Conservation (phyloP, 2,113 vertebrate species). For the Callionymus lyra region DNA sequence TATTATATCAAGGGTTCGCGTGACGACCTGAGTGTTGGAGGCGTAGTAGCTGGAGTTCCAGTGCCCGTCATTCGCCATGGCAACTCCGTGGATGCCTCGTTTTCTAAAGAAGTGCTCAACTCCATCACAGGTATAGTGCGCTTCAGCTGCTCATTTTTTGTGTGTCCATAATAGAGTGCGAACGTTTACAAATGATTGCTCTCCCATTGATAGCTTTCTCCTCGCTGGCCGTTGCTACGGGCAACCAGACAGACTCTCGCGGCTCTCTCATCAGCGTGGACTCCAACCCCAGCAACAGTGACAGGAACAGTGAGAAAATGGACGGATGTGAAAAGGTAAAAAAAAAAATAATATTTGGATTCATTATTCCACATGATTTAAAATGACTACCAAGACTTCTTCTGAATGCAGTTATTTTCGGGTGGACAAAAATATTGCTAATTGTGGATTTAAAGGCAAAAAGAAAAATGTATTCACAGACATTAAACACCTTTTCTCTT, state of each 20-base stretch:
- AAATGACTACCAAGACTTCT: background rate
- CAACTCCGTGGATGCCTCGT: conserved; percentile 89
- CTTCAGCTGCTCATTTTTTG: conserved; percentile 1
- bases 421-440: too few species aligned
- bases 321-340: conserved; percentile 93
- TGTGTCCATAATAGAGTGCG: conserved; percentile 2
- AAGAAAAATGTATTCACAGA: too few species aligned
- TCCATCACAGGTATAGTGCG: conserved; percentile 85
- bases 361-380: background rate
- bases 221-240: conserved; percentile 88
- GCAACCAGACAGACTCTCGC: conserved; percentile 89
- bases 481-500: too few species aligned
- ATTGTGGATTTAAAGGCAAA: background rate
- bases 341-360: too few species aligned
- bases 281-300: conserved; percentile 91
- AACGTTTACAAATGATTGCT: conserved; percentile 7
- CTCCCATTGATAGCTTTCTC: conserved; percentile 77
- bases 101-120: conserved; percentile 96
- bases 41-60: conserved; percentile 69
- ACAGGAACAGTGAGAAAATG: conserved; percentile 90
- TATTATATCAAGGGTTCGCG: conserved; percentile 75
- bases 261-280: conserved; percentile 94
- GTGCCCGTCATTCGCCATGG: conserved; percentile 75
- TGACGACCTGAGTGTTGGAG: conserved; percentile 84
- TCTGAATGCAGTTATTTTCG: too few species aligned